Evolutionary conservation across 2,797 vertebrate genomes (phyloP), one percentile per base, ranked within the genome.

Genomic region (Anguilla pacifica): DNA sequence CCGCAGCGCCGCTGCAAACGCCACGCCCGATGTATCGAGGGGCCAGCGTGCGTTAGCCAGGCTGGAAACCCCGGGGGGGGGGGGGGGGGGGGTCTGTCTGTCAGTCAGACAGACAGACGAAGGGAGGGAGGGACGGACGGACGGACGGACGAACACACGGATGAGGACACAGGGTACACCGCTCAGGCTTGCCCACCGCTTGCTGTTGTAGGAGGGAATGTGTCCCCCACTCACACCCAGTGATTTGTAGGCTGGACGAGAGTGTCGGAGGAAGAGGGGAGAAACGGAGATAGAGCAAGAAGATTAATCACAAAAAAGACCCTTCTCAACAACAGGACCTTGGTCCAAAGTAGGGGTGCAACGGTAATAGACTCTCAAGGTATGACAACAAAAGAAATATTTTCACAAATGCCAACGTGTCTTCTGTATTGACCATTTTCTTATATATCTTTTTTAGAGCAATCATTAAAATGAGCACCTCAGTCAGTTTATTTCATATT

Each of bases 141-240:
- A 93, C 22, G 25, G 22, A 28, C 92, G 35, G 87, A 93, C 22
- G 25, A 4, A 28, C 91, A 92, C 91, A 94, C 92, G 93, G 91
- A 96, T 92, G 92, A 90, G 94, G 92, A 95, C 89, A 90, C 89
- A 92, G 89, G 88, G 89, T 91, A 86, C 84, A 91, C 93, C 94
- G 94, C 93, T 94, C 94, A 94, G 94, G 94, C 93, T 94, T 96
- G 95, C 96, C 95, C 96, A 96, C 96, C 96, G 93, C 94, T 96
- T 96, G 92, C 93, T 95, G 94, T 94, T 94, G 96, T 93, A 95
- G 95, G 96, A 95, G 92, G 95, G 91, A 89, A 95, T 94, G 92
- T 90, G 95, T 92, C 92, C 94, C 91, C 93, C 95, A 86, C 95
- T 95, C 94, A 95, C 94, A 88, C 94, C 94, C 92, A 95, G 93